A percentile compares a stretch with the other conserved stretches of the same genome.
Evolutionary conservation across 2,113 vertebrate genomes (phyloP).

Genomic region (Thamnaconus septentrionalis): DNA sequence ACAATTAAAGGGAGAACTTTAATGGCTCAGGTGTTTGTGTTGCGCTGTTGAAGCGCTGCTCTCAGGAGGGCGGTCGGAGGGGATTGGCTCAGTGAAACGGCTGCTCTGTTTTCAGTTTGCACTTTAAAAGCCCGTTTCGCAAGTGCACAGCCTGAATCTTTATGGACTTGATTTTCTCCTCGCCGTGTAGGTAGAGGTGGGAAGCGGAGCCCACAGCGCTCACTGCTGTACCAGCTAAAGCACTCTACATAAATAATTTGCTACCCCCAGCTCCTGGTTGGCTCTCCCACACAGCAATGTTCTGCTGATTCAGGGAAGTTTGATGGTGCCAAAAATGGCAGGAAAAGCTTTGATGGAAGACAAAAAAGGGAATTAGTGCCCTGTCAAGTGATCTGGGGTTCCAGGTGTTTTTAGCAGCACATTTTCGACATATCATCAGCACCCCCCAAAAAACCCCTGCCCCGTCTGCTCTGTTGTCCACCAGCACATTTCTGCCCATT

Average conservation of each 20-base stretch:
- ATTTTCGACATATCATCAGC: slow-evolving; percentile 8
- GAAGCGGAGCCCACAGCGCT: slow-evolving; percentile 45
- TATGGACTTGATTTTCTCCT: slow-evolving; percentile 38
- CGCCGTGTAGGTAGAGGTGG: slow-evolving; percentile 52
- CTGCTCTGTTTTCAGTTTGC: slow-evolving; percentile 33
- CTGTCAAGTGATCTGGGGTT: slow-evolving; percentile 2
- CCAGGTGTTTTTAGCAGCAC: not conserved
- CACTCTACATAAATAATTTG: slow-evolving; percentile 71
- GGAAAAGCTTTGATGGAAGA: slow-evolving; percentile 20
- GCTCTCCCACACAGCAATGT: slow-evolving; percentile 56
- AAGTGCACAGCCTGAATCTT: slow-evolving; percentile 32
- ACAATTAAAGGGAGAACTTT: no score
- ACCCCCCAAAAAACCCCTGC: not conserved
- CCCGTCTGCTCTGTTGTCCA: slow-evolving; percentile 16
- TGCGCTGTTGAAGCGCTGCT: slow-evolving; percentile 9
- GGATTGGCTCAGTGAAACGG: slow-evolving; percentile 20
- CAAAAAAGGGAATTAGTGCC: slow-evolving; percentile 18
- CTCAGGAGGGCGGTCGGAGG: slow-evolving; percentile 9
- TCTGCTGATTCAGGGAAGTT: slow-evolving; percentile 59
- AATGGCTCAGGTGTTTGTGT: slow-evolving; percentile 3
- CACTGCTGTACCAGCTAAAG: slow-evolving; percentile 54
- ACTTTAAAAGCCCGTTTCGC: slow-evolving; percentile 29
- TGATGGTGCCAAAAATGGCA: slow-evolving; percentile 42
- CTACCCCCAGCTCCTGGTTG: slow-evolving; percentile 54
- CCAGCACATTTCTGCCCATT: slow-evolving; percentile 27